Percentiles rank a stretch among this genome's conserved stretches.
These are phyloP conservation scores for Apogon hyalosoma DNA, from an alignment of 2,797 vertebrate genomes.

Conservation along the genomic window DNA sequence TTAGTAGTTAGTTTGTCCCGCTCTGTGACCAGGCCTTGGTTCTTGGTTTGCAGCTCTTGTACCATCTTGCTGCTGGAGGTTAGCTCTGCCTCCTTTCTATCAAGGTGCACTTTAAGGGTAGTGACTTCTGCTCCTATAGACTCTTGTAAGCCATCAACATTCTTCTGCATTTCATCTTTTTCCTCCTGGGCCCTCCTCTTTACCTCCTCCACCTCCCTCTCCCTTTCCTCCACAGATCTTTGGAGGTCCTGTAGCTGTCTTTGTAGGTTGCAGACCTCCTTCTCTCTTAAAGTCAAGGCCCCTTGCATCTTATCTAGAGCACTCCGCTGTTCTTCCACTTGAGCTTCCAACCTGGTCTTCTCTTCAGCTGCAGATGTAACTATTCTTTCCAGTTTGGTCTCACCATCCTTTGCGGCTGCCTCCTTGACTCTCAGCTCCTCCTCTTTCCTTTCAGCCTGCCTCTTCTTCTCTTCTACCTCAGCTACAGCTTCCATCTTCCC, in stretches of 20 bases:
- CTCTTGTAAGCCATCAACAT: conserved; percentile 54
- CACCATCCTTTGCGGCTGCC: conserved; percentile 73
- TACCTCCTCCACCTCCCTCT: conserved; percentile 76
- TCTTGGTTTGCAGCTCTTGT: conserved; percentile 83
- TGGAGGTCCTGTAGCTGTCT: conserved; percentile 84
- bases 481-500: conserved; percentile 80
- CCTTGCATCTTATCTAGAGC: conserved; percentile 81
- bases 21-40: conserved; percentile 78
- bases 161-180: conserved; percentile 68
- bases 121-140: conserved; percentile 79
- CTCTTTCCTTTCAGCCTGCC: conserved; percentile 80
- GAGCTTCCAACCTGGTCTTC: conserved; percentile 71
- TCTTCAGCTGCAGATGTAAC: conserved; percentile 73
- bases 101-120: conserved; percentile 78
- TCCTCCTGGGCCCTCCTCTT: conserved; percentile 61
- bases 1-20: conserved; percentile 79
- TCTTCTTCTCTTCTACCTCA: conserved; percentile 75
- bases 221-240: conserved; percentile 80
- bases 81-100: conserved; percentile 80
- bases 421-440: conserved; percentile 85
- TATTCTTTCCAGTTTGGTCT: conserved; percentile 74
- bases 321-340: conserved; percentile 74
- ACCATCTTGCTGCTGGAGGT: conserved; percentile 80
- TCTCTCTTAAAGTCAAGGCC: conserved; percentile 79
- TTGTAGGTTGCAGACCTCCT: conserved; percentile 84